Conservation (phyloP, 2,888 invertebrate species). For the Limnephilus lunatus region DNA sequence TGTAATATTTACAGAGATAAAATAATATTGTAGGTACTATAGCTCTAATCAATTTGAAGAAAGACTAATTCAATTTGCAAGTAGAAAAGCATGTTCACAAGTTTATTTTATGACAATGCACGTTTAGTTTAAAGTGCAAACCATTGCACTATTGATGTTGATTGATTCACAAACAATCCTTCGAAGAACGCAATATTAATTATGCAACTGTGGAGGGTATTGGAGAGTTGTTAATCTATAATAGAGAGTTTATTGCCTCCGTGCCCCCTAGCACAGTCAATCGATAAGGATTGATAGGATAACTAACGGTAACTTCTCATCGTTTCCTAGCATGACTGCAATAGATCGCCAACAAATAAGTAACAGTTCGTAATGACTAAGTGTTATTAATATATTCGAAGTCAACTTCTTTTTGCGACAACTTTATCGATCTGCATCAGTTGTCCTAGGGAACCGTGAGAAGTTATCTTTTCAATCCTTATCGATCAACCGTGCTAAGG, state of each 20-base stretch:
- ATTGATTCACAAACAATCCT: neutral
- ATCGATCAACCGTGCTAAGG: no score
- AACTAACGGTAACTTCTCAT: no score
- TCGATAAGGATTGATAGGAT: no score
- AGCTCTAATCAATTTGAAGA: neutral
- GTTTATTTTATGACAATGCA: constrained; percentile 8
- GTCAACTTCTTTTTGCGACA: no score
- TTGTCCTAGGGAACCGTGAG: no score
- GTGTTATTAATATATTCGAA: no score
- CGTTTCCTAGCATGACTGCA: no score
- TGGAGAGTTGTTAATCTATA: neutral
- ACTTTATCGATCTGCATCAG: no score
- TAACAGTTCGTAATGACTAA: no score
- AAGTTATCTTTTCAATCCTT: no score
- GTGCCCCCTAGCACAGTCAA: no score
- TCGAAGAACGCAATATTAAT: neutral
- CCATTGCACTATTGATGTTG: constrained; percentile 1
- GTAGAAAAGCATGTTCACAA: neutral
- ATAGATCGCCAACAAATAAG: no score
- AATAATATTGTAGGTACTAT: neutral
- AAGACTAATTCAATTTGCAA: neutral
- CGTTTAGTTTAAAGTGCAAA: constrained; percentile 9
- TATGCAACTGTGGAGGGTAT: neutral
- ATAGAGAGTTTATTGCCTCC: neutral
- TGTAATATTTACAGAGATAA: neutral